These are phyloP conservation scores for Dendrolimus houi DNA, from an alignment of 2,888 invertebrate species.

Conservation along the genomic window DNA sequence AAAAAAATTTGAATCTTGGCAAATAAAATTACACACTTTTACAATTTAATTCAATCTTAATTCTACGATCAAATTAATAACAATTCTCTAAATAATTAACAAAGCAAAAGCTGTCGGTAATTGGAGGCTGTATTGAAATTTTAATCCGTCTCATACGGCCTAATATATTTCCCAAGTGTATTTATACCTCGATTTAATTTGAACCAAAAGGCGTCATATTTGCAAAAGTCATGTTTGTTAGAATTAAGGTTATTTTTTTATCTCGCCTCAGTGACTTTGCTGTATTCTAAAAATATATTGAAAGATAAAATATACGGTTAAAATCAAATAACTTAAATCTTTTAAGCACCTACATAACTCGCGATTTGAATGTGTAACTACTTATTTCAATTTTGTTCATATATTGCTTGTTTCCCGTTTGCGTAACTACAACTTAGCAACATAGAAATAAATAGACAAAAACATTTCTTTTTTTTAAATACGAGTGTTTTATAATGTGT, in stretches of 20 bases:
- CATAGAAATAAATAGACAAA: no score
- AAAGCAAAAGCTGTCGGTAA: slow-evolving; percentile 2
- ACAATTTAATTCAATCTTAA: neutral
- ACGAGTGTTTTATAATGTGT: no score
- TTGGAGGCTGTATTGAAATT: slow-evolving; percentile 14
- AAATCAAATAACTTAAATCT: slow-evolving; percentile 1
- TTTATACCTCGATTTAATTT: slow-evolving; percentile 15
- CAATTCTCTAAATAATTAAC: neutral
- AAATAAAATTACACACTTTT: neutral
- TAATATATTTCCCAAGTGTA: slow-evolving; percentile 20
- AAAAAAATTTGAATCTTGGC: neutral
- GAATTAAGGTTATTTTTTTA: no score
- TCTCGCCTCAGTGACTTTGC: no score
- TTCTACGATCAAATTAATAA: neutral
- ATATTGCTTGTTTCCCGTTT: no score
- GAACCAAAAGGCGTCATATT: slow-evolving; percentile 8
- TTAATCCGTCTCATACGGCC: slow-evolving; percentile 17
- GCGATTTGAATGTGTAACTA: no score
- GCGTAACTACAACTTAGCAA: no score
- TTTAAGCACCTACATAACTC: no score
- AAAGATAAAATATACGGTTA: neutral
- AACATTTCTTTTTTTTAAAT: no score
- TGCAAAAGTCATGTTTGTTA: no score
- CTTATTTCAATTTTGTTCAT: no score
- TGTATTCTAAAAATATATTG: no score